Evolutionary conservation across 2,797 vertebrate genomes (phyloP), one percentile per base, ranked within the genome.

Genomic region (Merluccius polli): DNA sequence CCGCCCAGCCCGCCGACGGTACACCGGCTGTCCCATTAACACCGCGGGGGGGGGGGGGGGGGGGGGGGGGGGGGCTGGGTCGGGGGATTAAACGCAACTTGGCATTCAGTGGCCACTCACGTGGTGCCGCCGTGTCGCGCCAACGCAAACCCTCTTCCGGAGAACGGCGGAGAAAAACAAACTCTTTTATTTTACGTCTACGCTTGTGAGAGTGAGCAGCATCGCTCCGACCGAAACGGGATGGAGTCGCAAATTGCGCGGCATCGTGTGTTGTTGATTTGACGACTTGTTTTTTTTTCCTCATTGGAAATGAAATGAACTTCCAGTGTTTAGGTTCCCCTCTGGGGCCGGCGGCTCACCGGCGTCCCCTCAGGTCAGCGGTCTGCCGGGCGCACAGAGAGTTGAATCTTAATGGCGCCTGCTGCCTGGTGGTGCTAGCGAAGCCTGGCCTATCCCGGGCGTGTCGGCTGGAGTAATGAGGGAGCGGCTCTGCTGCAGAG

Each of bases 1-100:
- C 41, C 2, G 81, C 84, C 86, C 79, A 75, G 80, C 82, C 68
- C 72, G 81, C 76, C 72, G 78, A 80, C 83, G 83, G 88, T n/a
- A 59, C 48, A 59, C 21, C 21, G 79, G 84, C 86, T 79, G 86
- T 91, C 87, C 90, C 88, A 90, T 93, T 92, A 91, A 88, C 86
- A 84, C 84, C 75, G 77, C 74, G 68, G 86, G 84, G 81, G 80
- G 85, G 76, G 3, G n/a, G 30, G 69, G 30, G 27, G 21, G 31
- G 70, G 7, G 13, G 70, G 85, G 83, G 82, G 79, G 85, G 77
- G 3, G 21, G 27, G 67, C 33, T 3, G 33, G 27, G 27, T 10
- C 18, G 27, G 8, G 69, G 69, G 8, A 32, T 33, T 18, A 70
- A 31, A 36, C 82, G 72, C n/a, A 70, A 65, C 76, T 16, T 73